A percentile compares a stretch with the other conserved stretches of the same genome.
These are phyloP conservation scores for Lates japonicus DNA, from an alignment of 2,797 vertebrate genomes.

Conservation along the genomic window DNA sequence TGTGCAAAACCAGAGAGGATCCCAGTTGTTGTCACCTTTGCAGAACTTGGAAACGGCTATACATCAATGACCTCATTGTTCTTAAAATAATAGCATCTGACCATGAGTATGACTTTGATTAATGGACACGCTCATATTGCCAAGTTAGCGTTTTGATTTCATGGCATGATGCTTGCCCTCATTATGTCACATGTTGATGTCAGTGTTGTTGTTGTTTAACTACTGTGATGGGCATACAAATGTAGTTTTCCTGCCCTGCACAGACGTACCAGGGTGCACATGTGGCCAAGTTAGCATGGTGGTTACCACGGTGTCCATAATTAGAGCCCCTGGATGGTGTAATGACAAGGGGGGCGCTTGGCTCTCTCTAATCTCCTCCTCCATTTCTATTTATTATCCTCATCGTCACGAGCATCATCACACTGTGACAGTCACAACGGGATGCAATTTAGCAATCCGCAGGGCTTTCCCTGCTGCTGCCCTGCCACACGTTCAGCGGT, in stretches of 20 bases:
- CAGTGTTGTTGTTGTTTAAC: constrained; percentile 57
- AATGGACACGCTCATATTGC: constrained; percentile 21
- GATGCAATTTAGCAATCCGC: constrained; percentile 77
- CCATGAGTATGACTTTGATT: constrained; percentile 35
- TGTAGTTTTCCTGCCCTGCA: constrained; percentile 29
- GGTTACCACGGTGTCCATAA: constrained; percentile 76
- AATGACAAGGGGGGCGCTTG: constrained; percentile 82
- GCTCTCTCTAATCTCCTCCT: constrained; percentile 83
- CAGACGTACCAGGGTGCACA: constrained; percentile 45
- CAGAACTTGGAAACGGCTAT: neutral
- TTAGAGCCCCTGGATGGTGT: constrained; percentile 78
- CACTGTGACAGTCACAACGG: constrained; percentile 67
- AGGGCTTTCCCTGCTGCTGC: constrained; percentile 61
- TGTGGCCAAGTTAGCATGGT: constrained; percentile 55
- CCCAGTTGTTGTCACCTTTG: constrained; percentile 24
- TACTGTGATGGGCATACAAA: constrained; percentile 30
- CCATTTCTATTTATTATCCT: constrained; percentile 84
- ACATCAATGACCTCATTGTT: constrained; percentile 49
- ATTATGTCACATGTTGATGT: constrained; percentile 52
- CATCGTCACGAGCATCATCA: constrained; percentile 71
- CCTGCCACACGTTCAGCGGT: constrained; percentile 69
- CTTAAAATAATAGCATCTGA: constrained; percentile 46
- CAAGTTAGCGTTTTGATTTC: constrained; percentile 32
- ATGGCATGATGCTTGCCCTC: constrained; percentile 10
- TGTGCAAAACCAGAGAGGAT: constrained; percentile 10